phyloP scores from a whole-genome alignment of 2,888 invertebrate species.

The Empis livida region DNA sequence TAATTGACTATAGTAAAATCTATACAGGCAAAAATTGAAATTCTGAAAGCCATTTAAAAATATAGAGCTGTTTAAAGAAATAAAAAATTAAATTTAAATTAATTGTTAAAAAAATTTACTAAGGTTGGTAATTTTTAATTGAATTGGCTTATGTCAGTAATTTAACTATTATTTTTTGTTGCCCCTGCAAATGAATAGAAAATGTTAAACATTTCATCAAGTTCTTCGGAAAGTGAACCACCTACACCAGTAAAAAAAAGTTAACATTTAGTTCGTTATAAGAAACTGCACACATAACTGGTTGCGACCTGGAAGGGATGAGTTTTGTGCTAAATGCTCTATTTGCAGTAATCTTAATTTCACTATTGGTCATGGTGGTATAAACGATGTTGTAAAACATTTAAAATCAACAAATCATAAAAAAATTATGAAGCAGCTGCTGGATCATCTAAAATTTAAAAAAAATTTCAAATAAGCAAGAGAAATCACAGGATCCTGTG shows the following conservation, averaged over 20 bases:
- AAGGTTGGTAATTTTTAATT: no score
- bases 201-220: neutral
- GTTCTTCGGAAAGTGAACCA: neutral
- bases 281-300: neutral
- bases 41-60: no score
- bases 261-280: no score
- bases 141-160: no score
- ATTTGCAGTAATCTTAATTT: neutral
- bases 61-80: no score
- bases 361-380: neutral
- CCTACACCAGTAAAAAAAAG: neutral
- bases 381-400: neutral
- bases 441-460: neutral
- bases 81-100: no score
- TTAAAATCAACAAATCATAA: neutral
- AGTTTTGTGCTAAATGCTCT: neutral
- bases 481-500: neutral
- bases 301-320: neutral
- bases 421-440: neutral
- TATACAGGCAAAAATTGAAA: neutral
- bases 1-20: neutral
- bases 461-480: neutral
- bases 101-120: no score
- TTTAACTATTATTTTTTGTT: neutral
- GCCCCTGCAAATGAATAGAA: neutral